phyloP scores from a whole-genome alignment of 1,140 invertebrate genomes.

The Drosophila nikananu region DNA sequence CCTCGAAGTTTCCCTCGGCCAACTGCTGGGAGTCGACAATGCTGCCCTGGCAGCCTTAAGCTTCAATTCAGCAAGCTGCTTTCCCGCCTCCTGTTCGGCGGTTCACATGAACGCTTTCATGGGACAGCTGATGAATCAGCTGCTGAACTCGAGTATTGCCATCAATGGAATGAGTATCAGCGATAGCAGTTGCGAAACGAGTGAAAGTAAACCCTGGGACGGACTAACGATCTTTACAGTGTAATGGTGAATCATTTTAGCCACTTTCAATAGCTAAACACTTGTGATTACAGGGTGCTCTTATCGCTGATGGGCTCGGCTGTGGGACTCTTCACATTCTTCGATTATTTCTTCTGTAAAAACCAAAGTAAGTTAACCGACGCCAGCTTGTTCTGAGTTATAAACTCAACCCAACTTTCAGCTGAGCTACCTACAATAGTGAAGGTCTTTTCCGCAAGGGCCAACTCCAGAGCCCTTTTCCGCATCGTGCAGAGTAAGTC shows the following conservation, averaged over 20 bases:
- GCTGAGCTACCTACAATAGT: constrained; percentile 8
- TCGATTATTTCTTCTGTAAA: constrained; percentile 40
- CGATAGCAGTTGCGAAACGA: constrained; percentile 22
- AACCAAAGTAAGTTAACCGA: constrained; percentile 39
- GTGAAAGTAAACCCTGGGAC: constrained; percentile 12
- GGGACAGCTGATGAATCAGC: background rate
- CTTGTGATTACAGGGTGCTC: constrained; percentile 27
- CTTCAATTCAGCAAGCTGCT: constrained; percentile 2
- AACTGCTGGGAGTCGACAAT: background rate
- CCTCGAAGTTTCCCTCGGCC: background rate
- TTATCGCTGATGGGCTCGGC: constrained; percentile 26
- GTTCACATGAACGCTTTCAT: background rate
- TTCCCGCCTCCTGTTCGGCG: constrained; percentile 17
- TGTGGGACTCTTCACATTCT: constrained; percentile 22
- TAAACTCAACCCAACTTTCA: background rate
- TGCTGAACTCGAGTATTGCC: background rate
- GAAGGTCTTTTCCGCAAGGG: constrained; percentile 50
- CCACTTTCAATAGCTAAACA: background rate
- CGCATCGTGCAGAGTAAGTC: constrained; percentile 25
- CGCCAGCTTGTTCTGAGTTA: background rate
- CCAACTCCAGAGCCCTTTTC: constrained; percentile 43
- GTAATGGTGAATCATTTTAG: constrained; percentile 8
- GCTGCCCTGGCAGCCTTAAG: background rate
- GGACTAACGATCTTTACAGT: constrained; percentile 48
- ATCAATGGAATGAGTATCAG: constrained; percentile 6